phyloP scores from a whole-genome alignment of 1,140 invertebrate species.

The Drosophila teissieri region DNA sequence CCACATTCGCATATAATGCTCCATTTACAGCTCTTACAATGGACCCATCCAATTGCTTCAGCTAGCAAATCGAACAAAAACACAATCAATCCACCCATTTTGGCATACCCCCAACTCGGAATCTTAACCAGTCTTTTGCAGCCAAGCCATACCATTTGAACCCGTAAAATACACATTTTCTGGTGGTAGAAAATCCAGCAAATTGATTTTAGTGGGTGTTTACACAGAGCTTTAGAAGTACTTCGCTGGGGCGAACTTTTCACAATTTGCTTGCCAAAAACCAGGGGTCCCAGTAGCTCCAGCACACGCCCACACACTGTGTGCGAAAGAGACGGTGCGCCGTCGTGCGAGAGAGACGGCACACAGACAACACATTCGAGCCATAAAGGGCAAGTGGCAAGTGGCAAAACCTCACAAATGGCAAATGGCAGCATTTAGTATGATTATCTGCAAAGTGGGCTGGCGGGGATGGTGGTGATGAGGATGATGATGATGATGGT shows the following conservation, averaged over 20 bases:
- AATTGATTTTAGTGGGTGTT: constrained; percentile 85
- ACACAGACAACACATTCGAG: constrained; percentile 18
- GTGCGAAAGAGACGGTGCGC: background rate
- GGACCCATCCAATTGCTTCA: constrained; percentile 10
- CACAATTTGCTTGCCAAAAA: constrained; percentile 71
- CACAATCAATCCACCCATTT: constrained; percentile 42
- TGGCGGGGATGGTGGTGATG: background rate
- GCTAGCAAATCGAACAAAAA: constrained; percentile 11
- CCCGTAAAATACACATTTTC: constrained; percentile 82
- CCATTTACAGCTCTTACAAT: constrained; percentile 33
- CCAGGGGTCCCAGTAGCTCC: constrained; percentile 27
- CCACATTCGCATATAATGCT: constrained; percentile 4
- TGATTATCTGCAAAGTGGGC: constrained; percentile 66
- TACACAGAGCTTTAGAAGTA: constrained; percentile 82
- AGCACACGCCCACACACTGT: constrained; percentile 49
- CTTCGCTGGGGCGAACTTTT: constrained; percentile 72
- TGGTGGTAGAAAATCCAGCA: constrained; percentile 83
- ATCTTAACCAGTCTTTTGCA: constrained; percentile 8
- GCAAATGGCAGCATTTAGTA: constrained; percentile 84
- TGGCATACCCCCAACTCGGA: background rate
- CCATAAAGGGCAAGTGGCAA: constrained; percentile 81
- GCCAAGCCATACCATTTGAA: constrained; percentile 54
- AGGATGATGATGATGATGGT: background rate
- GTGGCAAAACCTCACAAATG: constrained; percentile 84
- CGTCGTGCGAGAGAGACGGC: background rate